phyloP scores from a whole-genome alignment of 2,888 invertebrate genomes.

The Eupelmus urozonus region DNA sequence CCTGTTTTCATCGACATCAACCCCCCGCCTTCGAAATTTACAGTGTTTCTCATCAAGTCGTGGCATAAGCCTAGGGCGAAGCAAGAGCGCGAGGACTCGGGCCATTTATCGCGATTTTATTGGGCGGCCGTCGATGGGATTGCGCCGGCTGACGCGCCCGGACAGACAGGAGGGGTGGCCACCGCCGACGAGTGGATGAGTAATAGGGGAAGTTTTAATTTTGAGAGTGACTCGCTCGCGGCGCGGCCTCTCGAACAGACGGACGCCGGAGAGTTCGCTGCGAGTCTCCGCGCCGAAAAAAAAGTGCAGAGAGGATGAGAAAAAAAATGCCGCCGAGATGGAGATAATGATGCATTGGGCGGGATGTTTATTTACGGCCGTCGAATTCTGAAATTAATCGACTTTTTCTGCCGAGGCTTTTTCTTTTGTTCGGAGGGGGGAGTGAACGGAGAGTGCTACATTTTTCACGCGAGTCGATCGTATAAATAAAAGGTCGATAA shows the following conservation, averaged over 20 bases:
- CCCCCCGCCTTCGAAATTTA: too few relatives aligned
- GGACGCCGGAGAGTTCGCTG: not conserved
- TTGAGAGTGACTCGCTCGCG: slow-evolving; percentile 53
- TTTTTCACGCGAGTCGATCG: slow-evolving; percentile 4
- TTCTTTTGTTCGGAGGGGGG: not conserved
- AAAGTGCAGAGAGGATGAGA: slow-evolving; percentile 54
- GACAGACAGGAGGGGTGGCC: not conserved
- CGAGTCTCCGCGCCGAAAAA: slow-evolving; percentile 23
- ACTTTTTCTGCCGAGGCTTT: not conserved
- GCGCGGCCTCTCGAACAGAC: slow-evolving; percentile 34
- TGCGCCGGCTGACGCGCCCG: not conserved
- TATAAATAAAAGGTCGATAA: slow-evolving; percentile 4
- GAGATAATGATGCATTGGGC: slow-evolving; percentile 26
- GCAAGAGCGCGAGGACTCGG: too few relatives aligned
- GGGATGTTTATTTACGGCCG: slow-evolving; percentile 31
- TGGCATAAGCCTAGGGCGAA: too few relatives aligned
- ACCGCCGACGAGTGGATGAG: slow-evolving; percentile 51
- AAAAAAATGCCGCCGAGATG: not conserved
- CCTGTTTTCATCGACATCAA: too few relatives aligned
- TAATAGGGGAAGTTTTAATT: slow-evolving; percentile 57
- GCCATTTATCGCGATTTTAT: slow-evolving; percentile 54
- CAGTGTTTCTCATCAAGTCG: too few relatives aligned
- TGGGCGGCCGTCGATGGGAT: slow-evolving; percentile 36
- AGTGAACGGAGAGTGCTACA: too few relatives aligned
- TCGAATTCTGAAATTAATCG: slow-evolving; percentile 29